Conservation (phyloP, 1,140 invertebrate species). For the Sipha flava region DNA sequence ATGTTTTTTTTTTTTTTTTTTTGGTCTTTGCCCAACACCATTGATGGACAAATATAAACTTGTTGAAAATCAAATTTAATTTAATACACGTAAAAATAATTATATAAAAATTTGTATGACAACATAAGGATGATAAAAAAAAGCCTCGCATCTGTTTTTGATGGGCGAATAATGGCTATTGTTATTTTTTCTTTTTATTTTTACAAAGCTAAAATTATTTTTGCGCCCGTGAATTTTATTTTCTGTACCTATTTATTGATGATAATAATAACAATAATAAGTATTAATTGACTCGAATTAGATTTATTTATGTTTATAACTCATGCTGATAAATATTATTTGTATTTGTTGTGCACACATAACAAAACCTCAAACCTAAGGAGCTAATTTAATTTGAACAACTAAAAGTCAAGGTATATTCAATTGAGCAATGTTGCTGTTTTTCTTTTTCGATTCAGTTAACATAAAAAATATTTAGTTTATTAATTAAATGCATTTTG, state of each 20-base stretch:
- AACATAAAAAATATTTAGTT: neutral
- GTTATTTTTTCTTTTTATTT: conserved; percentile 17
- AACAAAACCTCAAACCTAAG: neutral
- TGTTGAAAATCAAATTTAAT: conserved; percentile 31
- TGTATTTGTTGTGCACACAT: neutral
- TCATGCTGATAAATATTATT: conserved; percentile 7
- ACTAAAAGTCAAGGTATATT: neutral
- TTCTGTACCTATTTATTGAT: conserved; percentile 30
- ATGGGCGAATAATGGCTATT: neutral
- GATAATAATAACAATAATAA: conserved; percentile 27
- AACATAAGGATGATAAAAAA: conserved; percentile 3
- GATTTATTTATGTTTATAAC: conserved; percentile 27
- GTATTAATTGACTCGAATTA: conserved; percentile 32
- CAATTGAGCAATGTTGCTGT: neutral
- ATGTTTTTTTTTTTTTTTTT: conserved; percentile 3
- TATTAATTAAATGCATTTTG: neutral
- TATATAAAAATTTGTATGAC: conserved; percentile 4
- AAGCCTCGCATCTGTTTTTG: conserved; percentile 25
- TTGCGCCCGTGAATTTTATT: conserved; percentile 31
- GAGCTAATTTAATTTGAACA: neutral
- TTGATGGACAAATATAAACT: conserved; percentile 16
- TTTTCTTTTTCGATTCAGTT: neutral
- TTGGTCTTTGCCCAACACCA: neutral
- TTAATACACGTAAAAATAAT: conserved; percentile 27
- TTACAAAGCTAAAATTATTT: conserved; percentile 26